phyloP scores from a whole-genome alignment of 2,797 vertebrate species.

The Poecilia picta region DNA sequence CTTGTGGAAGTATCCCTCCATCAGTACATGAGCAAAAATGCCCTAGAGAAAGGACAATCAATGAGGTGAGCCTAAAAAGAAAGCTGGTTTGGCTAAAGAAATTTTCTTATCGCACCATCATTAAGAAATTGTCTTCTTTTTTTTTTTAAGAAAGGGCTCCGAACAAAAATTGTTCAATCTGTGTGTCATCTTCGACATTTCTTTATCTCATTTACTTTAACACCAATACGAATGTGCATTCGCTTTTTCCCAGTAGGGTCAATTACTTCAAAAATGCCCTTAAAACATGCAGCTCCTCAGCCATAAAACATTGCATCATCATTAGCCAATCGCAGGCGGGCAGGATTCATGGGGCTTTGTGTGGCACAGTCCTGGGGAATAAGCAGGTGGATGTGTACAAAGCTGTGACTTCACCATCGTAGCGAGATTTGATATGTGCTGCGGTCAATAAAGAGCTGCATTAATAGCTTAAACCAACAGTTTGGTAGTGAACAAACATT shows the following conservation, averaged over 20 bases:
- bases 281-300: conserved; percentile 67
- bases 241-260: conserved; percentile 67
- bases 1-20: conserved; percentile 2
- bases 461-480: conserved; percentile 18
- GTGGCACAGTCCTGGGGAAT: conserved; percentile 59
- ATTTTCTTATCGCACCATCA: conserved; percentile 35
- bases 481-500: conserved; percentile 25
- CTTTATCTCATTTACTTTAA: conserved; percentile 47
- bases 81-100: conserved; percentile 32
- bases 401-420: conserved; percentile 52
- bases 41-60: conserved; percentile 32
- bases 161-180: conserved; percentile 19
- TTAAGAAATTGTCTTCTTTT: conserved; percentile 18
- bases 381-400: conserved; percentile 67
- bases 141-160: conserved; percentile 12
- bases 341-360: conserved; percentile 69
- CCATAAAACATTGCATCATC: conserved; percentile 80
- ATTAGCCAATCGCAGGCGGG: conserved; percentile 74
- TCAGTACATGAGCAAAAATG: conserved; percentile 1
- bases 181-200: conserved; percentile 50
- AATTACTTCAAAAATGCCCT: conserved; percentile 71
- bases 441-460: conserved; percentile 27
- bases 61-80: conserved; percentile 35
- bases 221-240: conserved; percentile 36
- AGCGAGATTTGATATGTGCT: conserved; percentile 11